Conservation (phyloP, 2,113 vertebrate genomes). For the Leptobrachium ailaonicum region DNA sequence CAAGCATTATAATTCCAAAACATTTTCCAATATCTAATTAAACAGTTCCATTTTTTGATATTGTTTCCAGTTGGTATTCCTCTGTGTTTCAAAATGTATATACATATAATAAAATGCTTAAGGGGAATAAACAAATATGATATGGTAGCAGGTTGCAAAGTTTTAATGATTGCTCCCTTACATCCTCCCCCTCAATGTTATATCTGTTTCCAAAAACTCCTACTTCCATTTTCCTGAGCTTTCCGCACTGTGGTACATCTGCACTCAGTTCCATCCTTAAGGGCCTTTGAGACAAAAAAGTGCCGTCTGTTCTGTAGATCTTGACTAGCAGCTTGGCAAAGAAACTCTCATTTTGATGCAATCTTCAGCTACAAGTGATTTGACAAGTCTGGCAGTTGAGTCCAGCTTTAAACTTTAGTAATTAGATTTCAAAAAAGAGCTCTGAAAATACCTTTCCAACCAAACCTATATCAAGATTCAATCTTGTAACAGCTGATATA, state of each 20-base stretch:
- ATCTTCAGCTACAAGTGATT: slow-evolving; percentile 41
- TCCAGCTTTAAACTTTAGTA: slow-evolving; percentile 29
- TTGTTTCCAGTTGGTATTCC: background rate
- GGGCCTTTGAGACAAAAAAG: slow-evolving; percentile 39
- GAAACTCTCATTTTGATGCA: slow-evolving; percentile 42
- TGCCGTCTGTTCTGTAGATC: slow-evolving; percentile 45
- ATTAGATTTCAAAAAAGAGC: slow-evolving; percentile 25
- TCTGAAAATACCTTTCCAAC: background rate
- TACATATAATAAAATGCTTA: slow-evolving; percentile 20
- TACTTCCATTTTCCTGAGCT: slow-evolving; percentile 40
- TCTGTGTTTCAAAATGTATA: slow-evolving; percentile 18
- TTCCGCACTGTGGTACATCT: slow-evolving; percentile 40
- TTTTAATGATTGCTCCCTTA: slow-evolving; percentile 47
- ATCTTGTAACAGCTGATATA: background rate
- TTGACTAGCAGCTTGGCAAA: slow-evolving; percentile 49
- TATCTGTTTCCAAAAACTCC: slow-evolving; percentile 46
- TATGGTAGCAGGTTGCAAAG: slow-evolving; percentile 43
- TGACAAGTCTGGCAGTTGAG: slow-evolving; percentile 37
- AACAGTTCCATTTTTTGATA: slow-evolving; percentile 15
- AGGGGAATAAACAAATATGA: slow-evolving; percentile 36
- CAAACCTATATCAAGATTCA: background rate
- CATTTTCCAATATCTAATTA: slow-evolving; percentile 5
- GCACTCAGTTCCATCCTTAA: slow-evolving; percentile 36
- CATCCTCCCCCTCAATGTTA: slow-evolving; percentile 41
- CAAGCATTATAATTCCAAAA: background rate